phyloP scores from a whole-genome alignment of 2,113 vertebrate species.

The Thinocorus orbignyianus region DNA sequence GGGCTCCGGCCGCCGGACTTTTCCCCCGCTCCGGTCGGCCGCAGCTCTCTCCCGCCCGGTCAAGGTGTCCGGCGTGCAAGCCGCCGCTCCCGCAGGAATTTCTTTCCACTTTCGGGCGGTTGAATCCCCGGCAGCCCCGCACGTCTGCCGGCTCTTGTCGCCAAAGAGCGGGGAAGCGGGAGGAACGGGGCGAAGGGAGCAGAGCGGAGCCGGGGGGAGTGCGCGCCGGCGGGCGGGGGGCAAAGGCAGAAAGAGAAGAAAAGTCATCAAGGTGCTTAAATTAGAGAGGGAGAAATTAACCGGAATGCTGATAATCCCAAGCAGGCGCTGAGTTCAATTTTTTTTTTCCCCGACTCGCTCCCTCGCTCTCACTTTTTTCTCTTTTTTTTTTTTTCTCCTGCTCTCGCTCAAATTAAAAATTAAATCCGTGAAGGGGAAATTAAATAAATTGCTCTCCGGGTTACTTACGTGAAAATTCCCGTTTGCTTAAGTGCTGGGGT shows the following conservation, averaged over 20 bases:
- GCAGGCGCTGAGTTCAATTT: background rate
- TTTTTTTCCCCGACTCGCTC: background rate
- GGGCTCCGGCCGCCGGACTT: conserved; percentile 12
- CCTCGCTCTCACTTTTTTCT: conserved; percentile 8
- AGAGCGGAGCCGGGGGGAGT: background rate
- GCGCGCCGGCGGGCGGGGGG: background rate
- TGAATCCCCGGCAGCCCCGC: background rate
- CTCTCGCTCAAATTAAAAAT: conserved; percentile 28
- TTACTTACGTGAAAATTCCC: conserved; percentile 99
- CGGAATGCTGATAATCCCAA: background rate
- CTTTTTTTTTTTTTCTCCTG: background rate
- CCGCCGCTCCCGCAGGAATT: conserved; percentile 67
- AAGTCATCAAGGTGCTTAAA: conserved; percentile 55
- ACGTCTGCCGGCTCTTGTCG: conserved; percentile 2
- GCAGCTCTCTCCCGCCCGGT: background rate
- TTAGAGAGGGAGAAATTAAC: background rate
- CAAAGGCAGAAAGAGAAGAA: background rate
- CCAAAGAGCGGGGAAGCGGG: conserved; percentile 62
- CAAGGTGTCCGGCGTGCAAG: conserved; percentile 71
- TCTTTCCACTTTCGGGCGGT: conserved; percentile 9
- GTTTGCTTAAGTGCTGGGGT: conserved; percentile 99
- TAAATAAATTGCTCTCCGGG: conserved; percentile 62
- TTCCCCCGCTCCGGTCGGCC: conserved; percentile 31
- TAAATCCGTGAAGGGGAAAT: conserved; percentile 12
- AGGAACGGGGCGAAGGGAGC: conserved; percentile 39